Evolutionary conservation across 2,888 invertebrate species (phyloP).

Genomic region (Tinea pellionella): DNA sequence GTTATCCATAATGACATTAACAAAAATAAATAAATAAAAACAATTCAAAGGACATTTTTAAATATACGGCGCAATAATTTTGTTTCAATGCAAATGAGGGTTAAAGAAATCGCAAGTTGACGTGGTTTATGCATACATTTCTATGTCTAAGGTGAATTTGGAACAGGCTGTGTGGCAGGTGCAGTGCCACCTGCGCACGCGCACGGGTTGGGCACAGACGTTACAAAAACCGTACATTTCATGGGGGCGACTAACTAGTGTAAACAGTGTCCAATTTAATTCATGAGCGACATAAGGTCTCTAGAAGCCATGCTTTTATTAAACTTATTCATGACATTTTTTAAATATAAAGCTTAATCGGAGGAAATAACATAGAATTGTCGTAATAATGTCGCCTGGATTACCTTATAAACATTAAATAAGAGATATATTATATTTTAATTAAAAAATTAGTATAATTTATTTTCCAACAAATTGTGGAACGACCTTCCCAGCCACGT

Average conservation of each 20-base stretch:
- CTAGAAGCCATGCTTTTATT: constrained; percentile 32
- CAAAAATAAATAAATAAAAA: too few species aligned
- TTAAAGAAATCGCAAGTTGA: constrained; percentile 28
- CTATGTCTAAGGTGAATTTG: constrained; percentile 23
- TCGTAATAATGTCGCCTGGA: too few species aligned
- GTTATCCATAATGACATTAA: too few species aligned
- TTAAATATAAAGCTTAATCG: too few species aligned
- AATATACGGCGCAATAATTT: too few species aligned
- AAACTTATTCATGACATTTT: not conserved
- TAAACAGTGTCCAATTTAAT: constrained; percentile 18
- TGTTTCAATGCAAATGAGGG: not conserved
- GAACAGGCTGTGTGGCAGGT: constrained; percentile 49
- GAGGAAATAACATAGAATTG: too few species aligned
- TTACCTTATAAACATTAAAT: too few species aligned
- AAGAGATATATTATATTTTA: too few species aligned
- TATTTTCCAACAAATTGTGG: too few species aligned
- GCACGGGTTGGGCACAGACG: constrained; percentile 31
- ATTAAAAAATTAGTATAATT: too few species aligned
- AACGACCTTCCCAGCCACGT: too few species aligned
- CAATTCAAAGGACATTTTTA: too few species aligned
- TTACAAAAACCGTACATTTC: constrained; percentile 48
- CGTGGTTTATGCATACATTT: constrained; percentile 42
- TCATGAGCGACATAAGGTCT: constrained; percentile 30
- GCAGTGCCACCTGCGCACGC: constrained; percentile 65
- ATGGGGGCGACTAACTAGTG: constrained; percentile 17